Base-by-base conservation (phyloP, 2,797 vertebrate species). In the Florisuga fusca region DNA sequence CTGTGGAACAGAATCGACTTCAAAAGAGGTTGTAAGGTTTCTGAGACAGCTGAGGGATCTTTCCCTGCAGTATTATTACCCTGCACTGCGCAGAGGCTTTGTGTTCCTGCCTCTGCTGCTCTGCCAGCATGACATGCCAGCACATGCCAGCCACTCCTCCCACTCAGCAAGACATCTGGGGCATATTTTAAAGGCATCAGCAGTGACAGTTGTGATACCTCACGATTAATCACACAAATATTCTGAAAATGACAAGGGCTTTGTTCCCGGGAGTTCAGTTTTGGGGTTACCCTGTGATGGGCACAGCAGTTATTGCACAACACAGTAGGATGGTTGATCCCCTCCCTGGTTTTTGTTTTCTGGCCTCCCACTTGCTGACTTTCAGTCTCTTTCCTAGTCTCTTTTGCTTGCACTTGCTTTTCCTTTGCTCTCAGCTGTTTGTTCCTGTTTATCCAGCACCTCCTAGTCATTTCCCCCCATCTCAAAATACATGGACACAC, bases 381-480 rank as follows among this genome's bases (percentile, higher is more conserved):
- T 62, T 36, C 29, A 69, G n/a, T 26, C 38, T 84, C 33, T 71
- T 76, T 41, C 50, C 41, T 12, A 0, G n/a, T 72, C 20, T 92
- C 15, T 41, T 51, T 57, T 89, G 27, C 7, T 88, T 53, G 26
- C 3, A 6, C 61, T 53, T 89, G 46, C 2, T 91, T 91, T 95
- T 71, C 50, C 27, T 75, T 85, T 88, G 36, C 75, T 33, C 41
- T 74, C 31, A 61, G 26, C 64, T 92, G 50, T 92, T 94, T 80
- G 68, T 64, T 90, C 29, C 66, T 83, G 1, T 87, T 89, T 82
- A 68, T 63, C 45, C 54, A 58, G 29, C 54, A 6, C 7, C 53
- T 92, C 31, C 20, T 11, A 6, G 23, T 53, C 33, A 20, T 67
- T 91, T 87, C 33, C 33, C 23, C 55, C 23, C 8, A 43, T 46